These are phyloP conservation scores for Megaustenia siamemsis DNA, from an alignment of 2,888 invertebrate species.

Conservation along the genomic window DNA sequence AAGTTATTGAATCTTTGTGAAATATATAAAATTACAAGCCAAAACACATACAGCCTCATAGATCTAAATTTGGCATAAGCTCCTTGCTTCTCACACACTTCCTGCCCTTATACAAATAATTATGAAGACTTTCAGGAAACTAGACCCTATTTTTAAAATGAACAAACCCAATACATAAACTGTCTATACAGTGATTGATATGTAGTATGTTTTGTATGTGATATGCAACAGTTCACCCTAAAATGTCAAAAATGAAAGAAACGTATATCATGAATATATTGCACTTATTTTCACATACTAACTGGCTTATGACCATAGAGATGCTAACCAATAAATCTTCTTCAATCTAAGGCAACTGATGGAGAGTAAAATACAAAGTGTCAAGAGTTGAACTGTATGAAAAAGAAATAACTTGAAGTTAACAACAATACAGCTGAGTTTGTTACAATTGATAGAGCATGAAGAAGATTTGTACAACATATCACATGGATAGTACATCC, in stretches of 20 bases:
- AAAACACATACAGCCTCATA: no score
- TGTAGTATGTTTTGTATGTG: not conserved
- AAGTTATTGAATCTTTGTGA: no score
- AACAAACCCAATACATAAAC: no score
- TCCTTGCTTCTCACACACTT: no score
- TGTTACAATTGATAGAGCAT: not conserved
- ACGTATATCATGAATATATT: slow-evolving; percentile 30
- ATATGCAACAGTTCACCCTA: not conserved
- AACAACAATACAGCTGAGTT: not conserved
- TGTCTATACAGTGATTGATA: no score
- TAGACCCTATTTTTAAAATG: no score
- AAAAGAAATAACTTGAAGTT: not conserved
- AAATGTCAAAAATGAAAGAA: slow-evolving; percentile 3
- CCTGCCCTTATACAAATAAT: no score
- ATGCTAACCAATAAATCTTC: not conserved
- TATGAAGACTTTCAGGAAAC: no score
- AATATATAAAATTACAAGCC: no score
- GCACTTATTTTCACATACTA: slow-evolving; percentile 25
- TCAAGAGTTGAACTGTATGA: not conserved
- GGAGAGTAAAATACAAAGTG: not conserved
- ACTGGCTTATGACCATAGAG: not conserved
- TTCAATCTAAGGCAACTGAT: slow-evolving; percentile 21
- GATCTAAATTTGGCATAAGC: no score
- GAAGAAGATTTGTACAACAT: not conserved
- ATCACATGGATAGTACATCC: not conserved